Evolutionary conservation across 1,140 invertebrate species (phyloP), one percentile per base, ranked within the genome.

Genomic region (Drosophila miranda): DNA sequence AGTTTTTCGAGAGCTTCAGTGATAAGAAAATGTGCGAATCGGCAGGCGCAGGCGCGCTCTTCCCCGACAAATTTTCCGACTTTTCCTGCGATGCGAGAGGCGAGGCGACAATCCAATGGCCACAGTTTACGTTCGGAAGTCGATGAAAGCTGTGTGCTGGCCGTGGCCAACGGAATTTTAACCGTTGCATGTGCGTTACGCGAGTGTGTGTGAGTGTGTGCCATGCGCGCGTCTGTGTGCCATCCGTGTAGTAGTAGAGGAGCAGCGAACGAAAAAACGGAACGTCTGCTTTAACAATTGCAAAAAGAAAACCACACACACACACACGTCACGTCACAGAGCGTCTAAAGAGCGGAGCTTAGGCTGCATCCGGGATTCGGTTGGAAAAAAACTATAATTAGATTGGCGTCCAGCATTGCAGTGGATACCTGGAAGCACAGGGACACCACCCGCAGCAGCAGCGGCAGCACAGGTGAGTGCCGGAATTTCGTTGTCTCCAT

Each of bases 91-190:
- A 38, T 38, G 34, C 11, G 34, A 34, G 30, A 11, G 34, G 34
- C 44, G 9, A 11, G 2, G 30, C 44, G 13, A 30, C 50, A 71
- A 56, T 46, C 49, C 28, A 52, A 56, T 50, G 60, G 49, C 42
- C 46, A 28, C 76, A 86, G 81, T 86, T 78, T 74, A 75, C 63
- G 56, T 48, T 87, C 82, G 74, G 74, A 81, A 73, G 69, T 87
- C 50, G 62, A 55, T 78, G 81, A 74, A 79, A 67, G 60, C 83
- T 76, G 74, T 81, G 57, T 50, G 64, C 43, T 70, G 71, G 50
- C 60, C 41, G 48, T 58, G 58, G 81, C 61, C 63, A 81, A 81
- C 63, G 74, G 77, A 66, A 75, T 58, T 68, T 30, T 60, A 73
- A 9, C 44, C 41, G 80, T 78, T 84, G 77, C 77, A 80, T 84